phyloP scores from a whole-genome alignment of 2,888 invertebrate species.

The Piscicola geometra region DNA sequence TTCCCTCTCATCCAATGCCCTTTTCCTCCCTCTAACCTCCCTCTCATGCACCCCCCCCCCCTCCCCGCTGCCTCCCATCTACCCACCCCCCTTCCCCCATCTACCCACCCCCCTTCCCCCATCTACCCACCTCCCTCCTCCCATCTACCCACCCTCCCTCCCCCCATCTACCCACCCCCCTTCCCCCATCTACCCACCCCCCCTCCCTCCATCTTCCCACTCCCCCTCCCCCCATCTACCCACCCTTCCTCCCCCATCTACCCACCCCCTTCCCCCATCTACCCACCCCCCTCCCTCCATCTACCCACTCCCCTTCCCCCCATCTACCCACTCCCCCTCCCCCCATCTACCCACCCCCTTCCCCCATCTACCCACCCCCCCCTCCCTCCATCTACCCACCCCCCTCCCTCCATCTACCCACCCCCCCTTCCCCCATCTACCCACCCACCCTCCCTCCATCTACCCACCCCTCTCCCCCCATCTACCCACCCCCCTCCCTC shows the following conservation, averaged over 20 bases:
- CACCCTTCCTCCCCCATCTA: background rate
- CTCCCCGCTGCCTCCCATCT: no score
- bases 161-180: no score
- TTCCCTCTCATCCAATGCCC: no score
- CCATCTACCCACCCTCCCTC: no score
- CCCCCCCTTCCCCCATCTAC: background rate
- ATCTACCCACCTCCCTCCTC: no score
- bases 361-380: background rate
- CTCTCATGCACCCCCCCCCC: no score
- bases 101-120: no score
- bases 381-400: background rate
- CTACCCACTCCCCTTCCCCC: background rate
- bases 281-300: background rate
- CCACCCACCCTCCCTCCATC: background rate
- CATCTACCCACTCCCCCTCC: background rate
- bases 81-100: no score
- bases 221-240: background rate
- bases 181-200: background rate
- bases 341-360: background rate
- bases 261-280: constrained; percentile 3
- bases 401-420: background rate
- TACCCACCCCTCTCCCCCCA: constrained; percentile 6
- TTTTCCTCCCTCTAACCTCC: no score
- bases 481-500: background rate
- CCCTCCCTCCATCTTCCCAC: background rate